Evolutionary conservation across 2,888 invertebrate species (phyloP).

Genomic region (Thalpophila matura): DNA sequence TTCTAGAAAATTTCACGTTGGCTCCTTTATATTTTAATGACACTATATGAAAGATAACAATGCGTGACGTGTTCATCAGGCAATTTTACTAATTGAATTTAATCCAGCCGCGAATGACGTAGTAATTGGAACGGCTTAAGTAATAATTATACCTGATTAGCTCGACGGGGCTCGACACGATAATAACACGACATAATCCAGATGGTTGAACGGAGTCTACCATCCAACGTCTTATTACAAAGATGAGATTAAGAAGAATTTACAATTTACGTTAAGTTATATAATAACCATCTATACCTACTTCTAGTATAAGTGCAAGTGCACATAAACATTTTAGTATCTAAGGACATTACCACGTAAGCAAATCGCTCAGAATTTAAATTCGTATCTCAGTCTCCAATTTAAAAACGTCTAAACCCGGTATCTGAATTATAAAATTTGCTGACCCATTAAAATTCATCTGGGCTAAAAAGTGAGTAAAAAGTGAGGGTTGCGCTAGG

Average conservation of each 20-base stretch:
- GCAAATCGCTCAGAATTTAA: constrained; percentile 16
- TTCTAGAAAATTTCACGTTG: constrained; percentile 12
- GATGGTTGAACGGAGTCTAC: background rate
- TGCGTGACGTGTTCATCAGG: background rate
- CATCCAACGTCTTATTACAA: background rate
- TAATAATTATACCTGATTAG: constrained; percentile 27
- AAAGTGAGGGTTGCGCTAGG: constrained; percentile 29
- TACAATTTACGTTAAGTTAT: background rate
- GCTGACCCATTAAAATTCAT: constrained; percentile 59
- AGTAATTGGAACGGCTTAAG: constrained; percentile 19
- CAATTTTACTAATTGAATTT: constrained; percentile 8
- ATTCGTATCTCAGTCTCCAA: constrained; percentile 29
- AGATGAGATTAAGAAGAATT: too few relatives aligned
- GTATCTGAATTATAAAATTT: constrained; percentile 53
- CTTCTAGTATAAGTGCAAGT: too few relatives aligned
- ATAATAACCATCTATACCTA: too few relatives aligned
- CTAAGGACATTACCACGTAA: background rate
- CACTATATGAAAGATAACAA: constrained; percentile 12
- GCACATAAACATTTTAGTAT: background rate
- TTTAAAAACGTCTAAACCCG: constrained; percentile 46
- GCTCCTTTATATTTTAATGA: background rate
- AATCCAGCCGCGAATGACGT: background rate
- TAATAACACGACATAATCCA: constrained; percentile 27
- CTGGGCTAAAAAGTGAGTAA: constrained; percentile 54
- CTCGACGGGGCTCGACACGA: constrained; percentile 1